Evolutionary conservation across 2,113 vertebrate species (phyloP).

Genomic region (Ptilorrhoa leucosticta): DNA sequence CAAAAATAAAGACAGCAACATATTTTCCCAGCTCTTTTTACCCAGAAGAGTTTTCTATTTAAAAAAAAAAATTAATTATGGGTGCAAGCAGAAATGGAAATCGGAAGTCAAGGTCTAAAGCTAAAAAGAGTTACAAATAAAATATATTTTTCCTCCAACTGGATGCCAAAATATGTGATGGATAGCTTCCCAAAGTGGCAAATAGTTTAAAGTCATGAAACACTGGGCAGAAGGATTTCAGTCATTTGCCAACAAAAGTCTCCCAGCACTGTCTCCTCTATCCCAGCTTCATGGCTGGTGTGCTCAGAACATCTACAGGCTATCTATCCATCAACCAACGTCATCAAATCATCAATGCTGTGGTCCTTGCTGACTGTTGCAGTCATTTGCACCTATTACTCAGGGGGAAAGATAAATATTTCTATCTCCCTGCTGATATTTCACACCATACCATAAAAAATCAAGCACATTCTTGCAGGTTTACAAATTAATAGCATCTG

Average conservation of each 20-base stretch:
- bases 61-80: neutral
- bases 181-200: neutral
- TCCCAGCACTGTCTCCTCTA: neutral
- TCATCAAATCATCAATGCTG: neutral
- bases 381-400: neutral
- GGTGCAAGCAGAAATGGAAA: neutral
- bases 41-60: neutral
- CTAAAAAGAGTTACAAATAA: neutral
- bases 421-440: neutral
- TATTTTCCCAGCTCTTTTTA: neutral
- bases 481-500: neutral
- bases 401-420: neutral
- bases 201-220: neutral
- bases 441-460: neutral
- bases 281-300: neutral
- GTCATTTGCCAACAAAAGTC: neutral
- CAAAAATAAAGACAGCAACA: neutral
- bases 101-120: neutral
- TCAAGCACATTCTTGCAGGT: neutral
- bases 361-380: neutral
- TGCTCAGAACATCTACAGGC: neutral
- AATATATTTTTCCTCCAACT: neutral
- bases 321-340: neutral
- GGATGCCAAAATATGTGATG: neutral
- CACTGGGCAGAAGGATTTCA: neutral